A percentile compares a stretch with the other conserved stretches of the same genome.
These are phyloP conservation scores for Junonia oenone DNA, from an alignment of 2,888 invertebrate genomes.

Conservation along the genomic window DNA sequence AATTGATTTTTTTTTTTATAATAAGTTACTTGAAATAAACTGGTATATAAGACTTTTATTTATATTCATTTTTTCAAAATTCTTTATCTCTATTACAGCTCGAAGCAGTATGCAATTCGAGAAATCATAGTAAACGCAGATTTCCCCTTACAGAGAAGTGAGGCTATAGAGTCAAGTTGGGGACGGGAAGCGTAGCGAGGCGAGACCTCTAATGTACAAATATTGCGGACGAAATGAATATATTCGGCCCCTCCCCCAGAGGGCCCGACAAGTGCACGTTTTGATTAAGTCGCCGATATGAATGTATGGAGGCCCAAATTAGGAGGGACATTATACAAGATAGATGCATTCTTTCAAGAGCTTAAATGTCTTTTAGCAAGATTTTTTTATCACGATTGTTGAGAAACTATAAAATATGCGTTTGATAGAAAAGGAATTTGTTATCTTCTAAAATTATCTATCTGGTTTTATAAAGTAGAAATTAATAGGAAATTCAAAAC, in stretches of 20 bases:
- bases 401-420: too few relatives aligned
- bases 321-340: conserved; percentile 37
- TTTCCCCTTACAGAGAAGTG: conserved; percentile 45
- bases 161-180: conserved; percentile 59
- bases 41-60: too few relatives aligned
- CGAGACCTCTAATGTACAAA: conserved; percentile 80
- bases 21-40: too few relatives aligned
- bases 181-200: conserved; percentile 56
- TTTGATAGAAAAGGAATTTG: too few relatives aligned
- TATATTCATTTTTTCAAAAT: too few relatives aligned
- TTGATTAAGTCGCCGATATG: conserved; percentile 73
- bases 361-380: neutral
- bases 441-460: too few relatives aligned
- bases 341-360: conserved; percentile 13
- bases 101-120: neutral
- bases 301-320: conserved; percentile 57
- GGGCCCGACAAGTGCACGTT: conserved; percentile 55
- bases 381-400: too few relatives aligned
- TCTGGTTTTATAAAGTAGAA: too few relatives aligned
- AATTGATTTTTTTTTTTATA: too few relatives aligned
- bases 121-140: conserved; percentile 38
- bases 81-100: neutral
- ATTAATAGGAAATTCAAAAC: too few relatives aligned
- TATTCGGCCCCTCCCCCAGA: conserved; percentile 53
- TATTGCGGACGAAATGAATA: conserved; percentile 79